Base-by-base conservation (phyloP, 2,888 invertebrate species). In the Pristionchus entomophagus region DNA sequence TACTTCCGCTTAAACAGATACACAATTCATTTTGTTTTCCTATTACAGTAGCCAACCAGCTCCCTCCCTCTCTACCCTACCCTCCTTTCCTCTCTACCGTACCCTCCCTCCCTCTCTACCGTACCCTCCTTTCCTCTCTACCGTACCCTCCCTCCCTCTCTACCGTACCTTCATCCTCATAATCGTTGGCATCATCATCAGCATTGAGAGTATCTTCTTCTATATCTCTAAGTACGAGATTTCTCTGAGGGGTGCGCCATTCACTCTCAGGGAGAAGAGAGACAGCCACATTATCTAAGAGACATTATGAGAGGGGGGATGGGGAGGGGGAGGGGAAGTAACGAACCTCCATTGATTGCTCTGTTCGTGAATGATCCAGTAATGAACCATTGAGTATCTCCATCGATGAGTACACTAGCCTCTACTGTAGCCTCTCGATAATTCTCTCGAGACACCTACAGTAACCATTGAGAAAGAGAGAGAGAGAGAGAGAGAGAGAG, bases 381-480 rank as follows among this genome's bases (percentile, higher is more conserved):
- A 14, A 83, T 59, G 45, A 83, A 62, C 83, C 83, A 83, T 59
- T 83, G 32, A n/a, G 97, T 96, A 93, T 95, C 95, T 22, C 96
- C 95, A 92, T 96, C 96, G 1, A 97, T 96, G 93, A 95, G 97
- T 90, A 95, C 97, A 87, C 95, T 96, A 17, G 97, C 99, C 94
- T 99, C 99, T 90, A 95, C 97, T 88, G 95, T 96, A 17, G 97
- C 99, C 94, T 99, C 99, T 22, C 98, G 95, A 93, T 96, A 98
- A 94, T 99, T 99, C 92, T 98, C 97, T 84, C 97, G 95, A 0
- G 97, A 97, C 0, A 97, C 96, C 92, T 96, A 95, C 8, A 53
- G 26, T 12, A 78, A 19, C 45, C 56, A 8, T n/a, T n/a, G 56
- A 62, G 14, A 32, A 65, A 12, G 17, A 4, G 35, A 65, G 0